Conservation (phyloP, 2,797 vertebrate genomes). For the Pelodytes ibericus region DNA sequence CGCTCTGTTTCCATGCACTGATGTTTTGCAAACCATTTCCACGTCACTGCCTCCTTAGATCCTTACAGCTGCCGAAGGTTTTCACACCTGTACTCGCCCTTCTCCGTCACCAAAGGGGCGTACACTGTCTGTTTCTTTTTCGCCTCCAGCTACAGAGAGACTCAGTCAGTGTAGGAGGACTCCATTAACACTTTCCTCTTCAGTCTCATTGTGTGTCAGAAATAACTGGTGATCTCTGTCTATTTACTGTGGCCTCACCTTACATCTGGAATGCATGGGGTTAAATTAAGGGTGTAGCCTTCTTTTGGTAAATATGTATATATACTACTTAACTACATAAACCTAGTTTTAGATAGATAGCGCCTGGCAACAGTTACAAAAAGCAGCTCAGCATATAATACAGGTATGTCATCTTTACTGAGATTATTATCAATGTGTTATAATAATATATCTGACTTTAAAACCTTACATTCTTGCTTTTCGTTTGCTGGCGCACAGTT, state of each 20-base stretch:
- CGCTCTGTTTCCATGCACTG: conserved; percentile 14
- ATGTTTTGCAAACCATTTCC: background rate
- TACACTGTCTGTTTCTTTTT: background rate
- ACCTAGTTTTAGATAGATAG: background rate
- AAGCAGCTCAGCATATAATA: background rate
- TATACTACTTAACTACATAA: conserved; percentile 26
- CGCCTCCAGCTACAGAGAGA: conserved; percentile 25
- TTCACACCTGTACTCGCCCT: conserved; percentile 25
- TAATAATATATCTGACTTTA: background rate
- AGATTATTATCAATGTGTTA: background rate
- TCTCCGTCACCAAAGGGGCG: conserved; percentile 29
- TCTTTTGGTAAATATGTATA: conserved; percentile 10
- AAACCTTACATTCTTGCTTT: background rate
- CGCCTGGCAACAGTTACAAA: background rate
- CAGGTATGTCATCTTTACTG: background rate
- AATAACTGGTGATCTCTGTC: background rate
- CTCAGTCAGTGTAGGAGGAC: conserved; percentile 35
- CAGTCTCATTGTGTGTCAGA: background rate
- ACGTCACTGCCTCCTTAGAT: conserved; percentile 18
- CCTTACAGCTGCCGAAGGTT: background rate
- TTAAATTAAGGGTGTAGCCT: conserved; percentile 40
- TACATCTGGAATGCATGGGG: conserved; percentile 7
- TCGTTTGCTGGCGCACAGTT: too few species aligned
- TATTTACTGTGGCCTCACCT: background rate
- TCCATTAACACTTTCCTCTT: conserved; percentile 2